A percentile compares a stretch with the other conserved stretches of the same genome.
phyloP scores from a whole-genome alignment of 2,797 vertebrate species.

The Hoplostethus mediterraneus region DNA sequence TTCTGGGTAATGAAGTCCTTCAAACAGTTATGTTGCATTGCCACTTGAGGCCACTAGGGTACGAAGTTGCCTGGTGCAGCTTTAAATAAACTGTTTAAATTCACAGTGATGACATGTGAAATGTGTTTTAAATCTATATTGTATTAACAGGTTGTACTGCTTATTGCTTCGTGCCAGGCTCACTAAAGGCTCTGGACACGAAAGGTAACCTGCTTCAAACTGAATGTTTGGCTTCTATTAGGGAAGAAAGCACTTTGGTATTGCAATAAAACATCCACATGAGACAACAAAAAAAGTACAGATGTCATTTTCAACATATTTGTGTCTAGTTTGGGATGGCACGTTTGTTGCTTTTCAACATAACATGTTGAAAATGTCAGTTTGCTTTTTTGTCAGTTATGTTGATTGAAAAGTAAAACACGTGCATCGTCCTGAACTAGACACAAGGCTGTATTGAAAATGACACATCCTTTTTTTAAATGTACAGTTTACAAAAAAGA shows the following conservation, averaged over 20 bases:
- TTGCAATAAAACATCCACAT: constrained; percentile 12
- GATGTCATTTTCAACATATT: neutral
- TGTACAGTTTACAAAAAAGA: neutral
- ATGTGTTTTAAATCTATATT: neutral
- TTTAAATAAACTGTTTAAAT: neutral
- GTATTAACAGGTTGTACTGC: neutral
- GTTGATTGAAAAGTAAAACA: too few species aligned
- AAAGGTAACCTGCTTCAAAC: neutral
- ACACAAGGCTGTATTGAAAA: neutral
- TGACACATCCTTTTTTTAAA: neutral
- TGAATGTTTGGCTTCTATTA: neutral
- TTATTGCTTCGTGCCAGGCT: neutral
- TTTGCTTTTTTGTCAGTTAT: too few species aligned
- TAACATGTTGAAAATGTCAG: too few species aligned
- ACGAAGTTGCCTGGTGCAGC: too few species aligned
- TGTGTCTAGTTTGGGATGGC: neutral
- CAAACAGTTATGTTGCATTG: too few species aligned
- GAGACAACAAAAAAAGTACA: neutral
- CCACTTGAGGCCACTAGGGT: too few species aligned
- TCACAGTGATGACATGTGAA: neutral
- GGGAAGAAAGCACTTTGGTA: constrained; percentile 33
- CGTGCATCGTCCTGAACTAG: too few species aligned
- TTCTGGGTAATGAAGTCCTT: too few species aligned
- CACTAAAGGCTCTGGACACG: too few species aligned
- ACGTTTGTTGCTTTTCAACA: neutral